phyloP scores from a whole-genome alignment of 2,797 vertebrate genomes.

The Pteronotus mesoamericanus region DNA sequence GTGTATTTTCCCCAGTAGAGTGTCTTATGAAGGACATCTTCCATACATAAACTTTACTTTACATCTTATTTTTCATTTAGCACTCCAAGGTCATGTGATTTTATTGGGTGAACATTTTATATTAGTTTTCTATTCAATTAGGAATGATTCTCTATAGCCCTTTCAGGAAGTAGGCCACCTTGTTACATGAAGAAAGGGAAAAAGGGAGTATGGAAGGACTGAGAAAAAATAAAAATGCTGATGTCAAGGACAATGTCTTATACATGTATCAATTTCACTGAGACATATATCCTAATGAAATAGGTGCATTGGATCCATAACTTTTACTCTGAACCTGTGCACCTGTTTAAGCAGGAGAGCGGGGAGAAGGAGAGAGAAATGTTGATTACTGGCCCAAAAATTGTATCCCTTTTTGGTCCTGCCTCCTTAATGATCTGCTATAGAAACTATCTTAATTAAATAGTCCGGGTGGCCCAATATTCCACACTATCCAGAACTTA shows the following conservation, averaged over 20 bases:
- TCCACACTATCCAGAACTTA: slow-evolving; percentile 12
- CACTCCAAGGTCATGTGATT: neutral
- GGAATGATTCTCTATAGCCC: neutral
- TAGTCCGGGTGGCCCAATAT: neutral
- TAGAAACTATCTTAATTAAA: neutral
- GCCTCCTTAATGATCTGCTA: neutral
- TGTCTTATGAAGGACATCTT: slow-evolving; percentile 56
- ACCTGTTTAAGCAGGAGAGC: too few species aligned
- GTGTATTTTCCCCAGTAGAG: neutral
- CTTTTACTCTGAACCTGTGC: neutral
- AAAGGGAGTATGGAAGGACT: neutral
- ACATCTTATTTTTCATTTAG: slow-evolving; percentile 29
- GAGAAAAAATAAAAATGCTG: neutral
- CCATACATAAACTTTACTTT: slow-evolving; percentile 59
- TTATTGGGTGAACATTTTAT: slow-evolving; percentile 2
- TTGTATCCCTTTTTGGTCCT: neutral
- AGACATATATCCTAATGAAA: neutral
- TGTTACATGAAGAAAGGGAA: neutral
- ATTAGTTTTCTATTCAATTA: slow-evolving; percentile 7
- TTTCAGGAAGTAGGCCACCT: neutral
- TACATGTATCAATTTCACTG: neutral
- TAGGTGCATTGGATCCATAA: neutral
- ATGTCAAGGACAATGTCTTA: neutral
- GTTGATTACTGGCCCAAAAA: neutral
- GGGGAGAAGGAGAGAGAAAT: neutral